Percentiles rank a stretch among this genome's conserved stretches.
Conservation (phyloP, 2,113 vertebrate genomes). For the Dascyllus trimaculatus region DNA sequence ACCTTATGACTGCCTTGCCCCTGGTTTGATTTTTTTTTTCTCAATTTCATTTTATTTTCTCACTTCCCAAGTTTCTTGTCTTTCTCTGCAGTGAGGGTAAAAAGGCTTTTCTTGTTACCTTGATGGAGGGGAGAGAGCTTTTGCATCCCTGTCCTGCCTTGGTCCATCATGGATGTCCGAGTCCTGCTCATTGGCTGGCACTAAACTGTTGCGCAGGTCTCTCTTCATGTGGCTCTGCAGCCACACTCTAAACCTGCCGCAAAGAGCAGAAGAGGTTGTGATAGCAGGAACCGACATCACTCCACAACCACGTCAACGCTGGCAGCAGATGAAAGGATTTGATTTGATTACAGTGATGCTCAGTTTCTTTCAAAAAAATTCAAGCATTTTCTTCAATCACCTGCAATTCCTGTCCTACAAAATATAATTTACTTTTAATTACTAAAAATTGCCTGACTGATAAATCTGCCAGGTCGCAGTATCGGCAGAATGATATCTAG, state of each 20-base stretch:
- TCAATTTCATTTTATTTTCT: background rate
- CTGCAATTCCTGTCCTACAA: no score
- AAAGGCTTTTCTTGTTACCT: conserved; percentile 82
- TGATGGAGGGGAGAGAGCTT: conserved; percentile 61
- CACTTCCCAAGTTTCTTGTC: no score
- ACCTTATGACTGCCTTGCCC: background rate
- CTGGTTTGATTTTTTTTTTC: background rate
- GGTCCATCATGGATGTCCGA: conserved; percentile 43
- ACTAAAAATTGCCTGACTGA: no score
- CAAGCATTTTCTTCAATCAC: no score
- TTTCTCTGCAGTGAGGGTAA: background rate
- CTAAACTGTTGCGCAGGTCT: conserved; percentile 73
- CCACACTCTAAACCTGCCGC: conserved; percentile 87
- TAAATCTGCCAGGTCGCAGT: no score
- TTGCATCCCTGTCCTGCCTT: conserved; percentile 75
- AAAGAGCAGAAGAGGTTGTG: conserved; percentile 5
- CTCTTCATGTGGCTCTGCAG: conserved; percentile 83
- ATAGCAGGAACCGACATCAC: background rate
- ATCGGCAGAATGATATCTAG: no score
- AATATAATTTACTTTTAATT: no score
- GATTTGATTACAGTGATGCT: no score
- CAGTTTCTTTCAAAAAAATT: no score
- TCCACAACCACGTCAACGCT: background rate
- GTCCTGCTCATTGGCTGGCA: background rate
- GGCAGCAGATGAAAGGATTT: background rate